These are phyloP conservation scores for Cheilosia scutellata DNA, from an alignment of 2,888 invertebrate genomes.

Conservation along the genomic window DNA sequence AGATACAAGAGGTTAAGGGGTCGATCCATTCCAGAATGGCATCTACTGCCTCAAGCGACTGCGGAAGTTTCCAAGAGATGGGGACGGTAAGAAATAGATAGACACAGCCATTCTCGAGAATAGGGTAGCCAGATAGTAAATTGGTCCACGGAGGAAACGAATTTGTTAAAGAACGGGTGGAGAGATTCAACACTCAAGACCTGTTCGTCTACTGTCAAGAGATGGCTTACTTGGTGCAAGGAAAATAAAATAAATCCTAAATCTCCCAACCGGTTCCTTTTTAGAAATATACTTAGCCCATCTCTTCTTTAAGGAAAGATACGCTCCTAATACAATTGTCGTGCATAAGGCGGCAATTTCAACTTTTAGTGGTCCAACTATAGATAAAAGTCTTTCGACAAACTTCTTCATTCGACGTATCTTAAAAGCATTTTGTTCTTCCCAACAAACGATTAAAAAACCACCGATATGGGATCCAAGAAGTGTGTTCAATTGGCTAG, in stretches of 20 bases:
- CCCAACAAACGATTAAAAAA: not conserved
- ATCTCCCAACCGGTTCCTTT: constrained; percentile 1
- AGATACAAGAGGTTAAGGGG: constrained; percentile 40
- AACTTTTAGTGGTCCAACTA: constrained; percentile 30
- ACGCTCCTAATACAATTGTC: constrained; percentile 23
- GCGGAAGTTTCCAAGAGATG: not conserved
- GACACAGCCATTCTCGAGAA: constrained; percentile 16
- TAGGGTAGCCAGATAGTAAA: constrained; percentile 10
- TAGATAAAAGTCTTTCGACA: not conserved
- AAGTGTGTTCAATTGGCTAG: constrained; percentile 30
- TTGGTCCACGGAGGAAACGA: constrained; percentile 17
- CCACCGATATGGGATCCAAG: constrained; percentile 35
- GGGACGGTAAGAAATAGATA: constrained; percentile 19
- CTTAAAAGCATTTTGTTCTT: not conserved
- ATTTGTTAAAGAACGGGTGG: constrained; percentile 26
- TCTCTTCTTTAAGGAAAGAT: constrained; percentile 18
- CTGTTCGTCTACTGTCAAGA: constrained; percentile 35
- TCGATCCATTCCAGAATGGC: constrained; percentile 25
- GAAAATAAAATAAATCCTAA: constrained; percentile 5
- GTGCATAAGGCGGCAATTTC: constrained; percentile 41
- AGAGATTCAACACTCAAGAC: constrained; percentile 31
- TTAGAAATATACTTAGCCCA: constrained; percentile 33
- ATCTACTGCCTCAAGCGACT: constrained; percentile 11
- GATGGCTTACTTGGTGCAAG: constrained; percentile 33
- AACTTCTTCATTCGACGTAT: constrained; percentile 6